Base-by-base conservation (phyloP, 2,888 invertebrate species). In the Rotaria magnacalcarata region DNA sequence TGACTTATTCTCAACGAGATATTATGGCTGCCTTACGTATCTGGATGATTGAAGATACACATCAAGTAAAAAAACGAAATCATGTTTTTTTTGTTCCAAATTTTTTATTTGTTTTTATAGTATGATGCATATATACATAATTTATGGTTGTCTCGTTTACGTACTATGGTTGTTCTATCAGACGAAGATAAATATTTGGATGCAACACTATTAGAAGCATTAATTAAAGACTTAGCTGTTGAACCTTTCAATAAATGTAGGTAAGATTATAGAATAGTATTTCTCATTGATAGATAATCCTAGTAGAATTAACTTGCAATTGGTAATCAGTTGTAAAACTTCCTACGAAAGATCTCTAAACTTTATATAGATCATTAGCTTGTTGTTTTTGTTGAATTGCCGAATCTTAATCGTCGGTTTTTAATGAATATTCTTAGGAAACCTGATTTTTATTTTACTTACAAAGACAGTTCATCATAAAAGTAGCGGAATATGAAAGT, bases 171-270 rank as follows among this genome's bases (percentile, higher is more conserved):
- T 27, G 24, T 80, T 47, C 8, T 47, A 21, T 80, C 75, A 8
- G n/a, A 24, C 4, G 75, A 80, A 80, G 75, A 80, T 41, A 80
- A 47, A 41, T 0, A 27, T 80, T 11, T 80, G 4, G 47, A 80
- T 80, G 47, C 4, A 10, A 80, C 43, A 11, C 24, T 80, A 47
- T 47, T 80, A 34, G 27, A 67, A 11, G 27, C 27, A 34, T 67
- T 67, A 27, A 11, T 67, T 16, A 67, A 67, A 67, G 67, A 67
- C 34, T 34, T 67, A 67, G 67, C 67, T n/a, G 27, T 27, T 16
- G 67, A 67, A 67, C 67, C 67, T 27, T 67, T 67, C 67, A 67
- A 67, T 67, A 67, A 67, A 67, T 67, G 67, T 67, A 67, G 67
- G 67, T 67, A 27, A 67, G 67, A 67, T 2, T 7, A 21, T 21